Conservation (phyloP, 2,113 vertebrate genomes). For the Lagenorhynchus albirostris region DNA sequence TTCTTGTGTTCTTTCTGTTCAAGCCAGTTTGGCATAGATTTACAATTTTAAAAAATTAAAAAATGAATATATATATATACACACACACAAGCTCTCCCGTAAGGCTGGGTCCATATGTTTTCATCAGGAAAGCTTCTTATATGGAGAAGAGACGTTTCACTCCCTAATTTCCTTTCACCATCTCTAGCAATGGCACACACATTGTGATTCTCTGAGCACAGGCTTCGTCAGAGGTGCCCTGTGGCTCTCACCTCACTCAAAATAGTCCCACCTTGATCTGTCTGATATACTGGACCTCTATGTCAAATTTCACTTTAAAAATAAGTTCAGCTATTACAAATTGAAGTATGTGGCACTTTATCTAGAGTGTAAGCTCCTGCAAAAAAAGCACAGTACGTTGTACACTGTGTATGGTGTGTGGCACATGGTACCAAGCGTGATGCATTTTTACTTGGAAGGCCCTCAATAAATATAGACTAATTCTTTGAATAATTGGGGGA, state of each 20-base stretch:
- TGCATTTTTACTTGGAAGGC: neutral
- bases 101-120: neutral
- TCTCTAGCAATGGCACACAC: too few relatives aligned
- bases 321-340: neutral
- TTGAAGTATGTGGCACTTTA: neutral
- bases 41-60: neutral
- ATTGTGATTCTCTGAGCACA: neutral
- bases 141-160: neutral
- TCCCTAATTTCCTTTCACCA: neutral
- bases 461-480: neutral
- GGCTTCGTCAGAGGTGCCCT: neutral
- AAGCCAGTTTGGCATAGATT: neutral
- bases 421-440: neutral
- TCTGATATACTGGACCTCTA: neutral
- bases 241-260: neutral
- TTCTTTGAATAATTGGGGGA: neutral
- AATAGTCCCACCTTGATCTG: neutral
- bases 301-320: neutral
- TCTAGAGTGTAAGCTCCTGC: neutral
- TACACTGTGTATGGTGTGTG: fast-evolving
- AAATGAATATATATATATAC: neutral
- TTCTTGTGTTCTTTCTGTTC: neutral
- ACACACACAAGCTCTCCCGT: neutral
- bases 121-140: neutral
- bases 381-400: fast-evolving